Conservation (phyloP, 2,113 vertebrate genomes). For the Phrynocephalus versicolor region DNA sequence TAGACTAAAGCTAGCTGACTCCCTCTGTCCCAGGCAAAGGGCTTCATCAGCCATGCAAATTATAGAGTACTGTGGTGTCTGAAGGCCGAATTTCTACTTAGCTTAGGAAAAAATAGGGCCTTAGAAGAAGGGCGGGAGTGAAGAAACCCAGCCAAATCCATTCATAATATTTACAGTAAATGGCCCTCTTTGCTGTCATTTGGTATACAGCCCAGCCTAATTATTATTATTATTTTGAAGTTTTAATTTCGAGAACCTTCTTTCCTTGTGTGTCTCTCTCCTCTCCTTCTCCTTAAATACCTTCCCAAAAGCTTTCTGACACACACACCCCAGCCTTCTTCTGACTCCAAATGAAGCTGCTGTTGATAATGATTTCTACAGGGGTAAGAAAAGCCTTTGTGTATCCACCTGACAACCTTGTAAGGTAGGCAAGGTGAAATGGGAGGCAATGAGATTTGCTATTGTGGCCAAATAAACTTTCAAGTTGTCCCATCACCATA, state of each 20-base stretch:
- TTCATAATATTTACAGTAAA: conserved; percentile 84
- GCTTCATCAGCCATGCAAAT: conserved; percentile 83
- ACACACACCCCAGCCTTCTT: neutral
- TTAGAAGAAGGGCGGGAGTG: conserved; percentile 78
- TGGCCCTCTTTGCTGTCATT: conserved; percentile 73
- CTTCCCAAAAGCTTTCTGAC: conserved; percentile 32
- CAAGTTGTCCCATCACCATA: too few relatives aligned
- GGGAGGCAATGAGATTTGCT: too few relatives aligned
- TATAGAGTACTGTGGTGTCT: conserved; percentile 74
- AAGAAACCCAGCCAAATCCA: conserved; percentile 74
- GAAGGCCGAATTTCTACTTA: conserved; percentile 73
- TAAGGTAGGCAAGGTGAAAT: neutral
- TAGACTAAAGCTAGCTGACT: conserved; percentile 69
- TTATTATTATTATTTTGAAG: conserved; percentile 63
- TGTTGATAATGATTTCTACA: neutral
- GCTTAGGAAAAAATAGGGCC: conserved; percentile 66
- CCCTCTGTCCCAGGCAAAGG: conserved; percentile 71
- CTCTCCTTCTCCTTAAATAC: neutral
- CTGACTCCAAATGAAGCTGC: neutral
- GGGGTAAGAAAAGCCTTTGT: neutral
- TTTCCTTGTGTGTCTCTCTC: neutral
- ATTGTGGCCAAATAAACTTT: too few relatives aligned
- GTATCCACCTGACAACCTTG: neutral
- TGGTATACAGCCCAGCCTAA: conserved; percentile 67
- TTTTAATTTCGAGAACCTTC: conserved; percentile 55